Evolutionary conservation across 1,140 invertebrate species (phyloP).

Genomic region (Phenacoccus solenopsis): DNA sequence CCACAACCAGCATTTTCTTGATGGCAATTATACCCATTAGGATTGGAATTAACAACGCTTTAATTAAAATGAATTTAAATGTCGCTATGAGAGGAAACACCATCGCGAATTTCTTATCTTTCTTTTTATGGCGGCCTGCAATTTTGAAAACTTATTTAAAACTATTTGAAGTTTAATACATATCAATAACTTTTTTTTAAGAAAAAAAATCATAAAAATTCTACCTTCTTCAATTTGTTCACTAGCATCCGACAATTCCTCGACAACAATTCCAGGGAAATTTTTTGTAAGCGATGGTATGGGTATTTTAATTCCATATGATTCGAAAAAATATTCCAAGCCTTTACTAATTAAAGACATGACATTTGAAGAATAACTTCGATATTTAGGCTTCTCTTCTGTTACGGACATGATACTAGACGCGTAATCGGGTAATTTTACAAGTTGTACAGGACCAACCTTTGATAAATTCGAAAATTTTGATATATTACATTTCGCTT

Average conservation of each 20-base stretch:
- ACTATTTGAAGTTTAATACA: neutral
- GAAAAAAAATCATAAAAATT: neutral
- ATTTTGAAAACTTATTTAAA: conserved; percentile 16
- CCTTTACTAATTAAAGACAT: neutral
- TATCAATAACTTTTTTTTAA: too few species aligned
- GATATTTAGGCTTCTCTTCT: neutral
- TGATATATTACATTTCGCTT: neutral
- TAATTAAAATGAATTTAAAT: conserved; percentile 40
- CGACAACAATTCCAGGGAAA: neutral
- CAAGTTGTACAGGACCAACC: neutral
- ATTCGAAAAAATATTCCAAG: neutral
- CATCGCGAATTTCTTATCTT: conserved; percentile 43
- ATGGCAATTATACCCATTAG: conserved; percentile 49
- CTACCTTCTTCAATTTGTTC: neutral
- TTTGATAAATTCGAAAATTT: neutral
- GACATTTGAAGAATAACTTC: neutral
- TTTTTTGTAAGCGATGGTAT: neutral
- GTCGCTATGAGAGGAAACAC: conserved; percentile 46
- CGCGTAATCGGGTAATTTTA: conserved; percentile 6
- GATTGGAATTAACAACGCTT: conserved; percentile 46
- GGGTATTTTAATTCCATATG: conserved; percentile 4
- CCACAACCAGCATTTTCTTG: conserved; percentile 51
- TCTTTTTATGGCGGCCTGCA: conserved; percentile 33
- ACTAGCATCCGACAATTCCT: neutral
- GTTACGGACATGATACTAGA: neutral